Percentiles rank a stretch among this genome's conserved stretches.
Conservation (phyloP, 2,113 vertebrate genomes). For the Cryptomyrus ogoouensis region DNA sequence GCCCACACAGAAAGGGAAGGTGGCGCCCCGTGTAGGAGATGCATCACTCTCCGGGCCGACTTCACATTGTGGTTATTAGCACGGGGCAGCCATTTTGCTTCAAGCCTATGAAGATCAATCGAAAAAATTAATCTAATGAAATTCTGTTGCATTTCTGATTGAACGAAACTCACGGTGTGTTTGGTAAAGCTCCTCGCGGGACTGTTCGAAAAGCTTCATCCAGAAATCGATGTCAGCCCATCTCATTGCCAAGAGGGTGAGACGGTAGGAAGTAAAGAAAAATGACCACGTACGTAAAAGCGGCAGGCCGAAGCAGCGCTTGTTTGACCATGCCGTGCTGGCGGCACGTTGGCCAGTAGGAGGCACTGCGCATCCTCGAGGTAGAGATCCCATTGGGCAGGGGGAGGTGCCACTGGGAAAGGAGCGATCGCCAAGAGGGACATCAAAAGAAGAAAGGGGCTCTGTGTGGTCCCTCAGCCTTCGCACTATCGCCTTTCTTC, state of each 20-base stretch:
- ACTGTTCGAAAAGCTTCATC: not conserved
- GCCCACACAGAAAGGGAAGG: conserved; percentile 1
- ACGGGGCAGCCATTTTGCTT: not conserved
- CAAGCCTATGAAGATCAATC: not conserved
- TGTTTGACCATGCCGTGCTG: not conserved
- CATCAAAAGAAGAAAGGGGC: conserved; percentile 51
- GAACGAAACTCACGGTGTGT: not conserved
- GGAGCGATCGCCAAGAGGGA: conserved; percentile 60
- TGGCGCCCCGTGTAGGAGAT: not conserved
- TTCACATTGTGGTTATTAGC: not conserved
- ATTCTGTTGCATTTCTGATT: not conserved
- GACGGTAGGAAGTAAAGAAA: too few relatives aligned
- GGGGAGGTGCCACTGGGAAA: conserved; percentile 50
- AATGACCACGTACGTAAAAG: not conserved
- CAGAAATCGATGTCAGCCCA: not conserved
- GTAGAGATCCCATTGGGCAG: conserved; percentile 48
- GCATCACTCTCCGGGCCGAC: not conserved
- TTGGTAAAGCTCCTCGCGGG: not conserved
- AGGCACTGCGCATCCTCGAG: conserved; percentile 33
- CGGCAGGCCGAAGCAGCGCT: not conserved
- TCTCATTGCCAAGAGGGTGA: not conserved
- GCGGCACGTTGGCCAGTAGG: not conserved
- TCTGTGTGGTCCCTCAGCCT: conserved; percentile 43
- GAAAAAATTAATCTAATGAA: not conserved
- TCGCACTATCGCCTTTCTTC: conserved; percentile 36